phyloP scores from a whole-genome alignment of 2,888 invertebrate species.

The Sinhomidia bicolor region DNA sequence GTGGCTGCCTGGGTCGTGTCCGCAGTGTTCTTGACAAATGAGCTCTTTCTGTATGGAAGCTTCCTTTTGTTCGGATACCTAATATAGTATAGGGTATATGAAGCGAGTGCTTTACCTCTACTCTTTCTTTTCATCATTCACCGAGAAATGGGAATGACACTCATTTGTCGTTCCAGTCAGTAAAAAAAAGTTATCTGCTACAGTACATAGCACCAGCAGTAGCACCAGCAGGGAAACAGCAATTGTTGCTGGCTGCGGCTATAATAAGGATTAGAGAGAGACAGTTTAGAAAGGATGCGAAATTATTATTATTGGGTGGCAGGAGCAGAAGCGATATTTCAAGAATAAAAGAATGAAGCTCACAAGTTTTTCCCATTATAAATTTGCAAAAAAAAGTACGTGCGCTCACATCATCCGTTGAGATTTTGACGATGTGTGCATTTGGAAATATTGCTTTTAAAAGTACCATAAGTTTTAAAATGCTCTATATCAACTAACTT shows the following conservation, averaged over 20 bases:
- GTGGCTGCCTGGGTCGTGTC: constrained; percentile 26
- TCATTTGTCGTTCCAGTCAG: constrained; percentile 1
- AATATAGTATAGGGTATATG: background rate
- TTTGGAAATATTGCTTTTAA: too few relatives aligned
- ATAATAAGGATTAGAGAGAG: background rate
- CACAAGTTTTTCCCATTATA: background rate
- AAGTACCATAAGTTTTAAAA: too few relatives aligned
- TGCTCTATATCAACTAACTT: too few relatives aligned
- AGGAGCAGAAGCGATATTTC: background rate
- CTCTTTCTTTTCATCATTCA: background rate
- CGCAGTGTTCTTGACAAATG: constrained; percentile 55
- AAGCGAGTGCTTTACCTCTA: background rate
- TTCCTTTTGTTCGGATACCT: background rate
- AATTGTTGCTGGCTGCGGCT: background rate
- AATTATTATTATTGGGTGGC: constrained; percentile 6
- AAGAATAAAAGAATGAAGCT: background rate
- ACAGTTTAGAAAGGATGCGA: background rate
- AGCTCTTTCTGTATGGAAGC: constrained; percentile 33
- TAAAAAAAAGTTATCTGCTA: background rate
- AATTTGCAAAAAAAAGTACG: too few relatives aligned
- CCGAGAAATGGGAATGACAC: background rate
- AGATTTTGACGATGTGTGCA: background rate
- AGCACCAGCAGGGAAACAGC: background rate
- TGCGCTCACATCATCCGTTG: background rate
- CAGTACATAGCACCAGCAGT: too few relatives aligned